phyloP scores from a whole-genome alignment of 1,140 invertebrate genomes.

The Brachionus sp. region DNA sequence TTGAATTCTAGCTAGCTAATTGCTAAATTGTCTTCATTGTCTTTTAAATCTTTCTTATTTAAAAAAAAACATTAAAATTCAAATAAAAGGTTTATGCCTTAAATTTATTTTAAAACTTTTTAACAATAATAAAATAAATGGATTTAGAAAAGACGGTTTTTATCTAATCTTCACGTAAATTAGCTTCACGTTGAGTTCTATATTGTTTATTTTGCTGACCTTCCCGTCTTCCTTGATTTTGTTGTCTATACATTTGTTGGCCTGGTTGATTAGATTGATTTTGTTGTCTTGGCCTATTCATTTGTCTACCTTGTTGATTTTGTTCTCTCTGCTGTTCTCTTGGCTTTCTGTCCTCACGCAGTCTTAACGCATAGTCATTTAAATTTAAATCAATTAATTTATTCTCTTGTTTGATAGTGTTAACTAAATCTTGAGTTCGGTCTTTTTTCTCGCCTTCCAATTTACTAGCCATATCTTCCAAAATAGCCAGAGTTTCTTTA shows the following conservation, averaged over 20 bases:
- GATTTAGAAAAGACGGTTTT: not conserved
- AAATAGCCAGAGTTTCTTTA: slow-evolving; percentile 13
- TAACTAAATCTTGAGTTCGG: not conserved
- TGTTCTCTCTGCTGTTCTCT: not conserved
- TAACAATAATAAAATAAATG: not conserved
- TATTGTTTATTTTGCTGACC: not conserved
- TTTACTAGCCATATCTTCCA: not conserved
- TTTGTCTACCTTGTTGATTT: not conserved
- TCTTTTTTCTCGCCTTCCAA: slow-evolving; percentile 25
- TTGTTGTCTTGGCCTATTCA: not conserved
- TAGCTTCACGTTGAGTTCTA: not conserved
- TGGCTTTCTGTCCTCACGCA: not conserved
- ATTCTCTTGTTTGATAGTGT: not conserved
- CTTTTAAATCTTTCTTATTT: not conserved
- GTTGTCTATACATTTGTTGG: not conserved
- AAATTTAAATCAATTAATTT: slow-evolving; percentile 40
- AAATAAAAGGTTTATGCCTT: not conserved
- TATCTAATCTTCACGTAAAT: slow-evolving; percentile 6
- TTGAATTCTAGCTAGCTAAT: too few relatives aligned
- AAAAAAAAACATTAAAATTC: not conserved
- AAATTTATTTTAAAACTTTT: not conserved
- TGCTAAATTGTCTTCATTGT: too few relatives aligned
- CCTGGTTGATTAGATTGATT: not conserved
- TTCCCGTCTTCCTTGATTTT: not conserved
- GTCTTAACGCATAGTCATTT: slow-evolving; percentile 19